Percentiles rank a stretch among this genome's conserved stretches.
These are phyloP conservation scores for Drosophila ananassae DNA, from an alignment of 1,140 invertebrate genomes.

Conservation along the genomic window DNA sequence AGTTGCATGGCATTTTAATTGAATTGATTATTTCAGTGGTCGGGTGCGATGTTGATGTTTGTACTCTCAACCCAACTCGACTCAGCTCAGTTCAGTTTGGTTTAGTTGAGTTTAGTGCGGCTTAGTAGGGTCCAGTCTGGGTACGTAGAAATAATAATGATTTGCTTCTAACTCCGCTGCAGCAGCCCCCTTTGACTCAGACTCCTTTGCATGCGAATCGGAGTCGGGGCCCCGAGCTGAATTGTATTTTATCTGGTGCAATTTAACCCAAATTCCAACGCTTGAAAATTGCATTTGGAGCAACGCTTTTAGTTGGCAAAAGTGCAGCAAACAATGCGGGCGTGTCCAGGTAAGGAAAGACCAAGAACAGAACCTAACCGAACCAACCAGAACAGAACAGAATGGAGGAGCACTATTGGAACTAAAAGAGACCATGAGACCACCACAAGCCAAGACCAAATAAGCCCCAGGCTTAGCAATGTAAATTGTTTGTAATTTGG, in stretches of 20 bases:
- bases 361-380: slow-evolving; percentile 17
- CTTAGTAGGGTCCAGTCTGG: slow-evolving; percentile 1
- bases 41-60: slow-evolving; percentile 77
- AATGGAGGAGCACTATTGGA: slow-evolving; percentile 1
- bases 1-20: slow-evolving; percentile 80
- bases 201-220: slow-evolving; percentile 42
- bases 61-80: slow-evolving; percentile 9
- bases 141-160: slow-evolving; percentile 61
- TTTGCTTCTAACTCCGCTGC: slow-evolving; percentile 42
- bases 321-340: slow-evolving; percentile 69
- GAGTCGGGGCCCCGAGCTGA: slow-evolving; percentile 49
- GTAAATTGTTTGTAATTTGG: slow-evolving; percentile 80
- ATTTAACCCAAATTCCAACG: slow-evolving; percentile 80
- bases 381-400: slow-evolving; percentile 3
- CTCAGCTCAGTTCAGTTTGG: not conserved
- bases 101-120: not conserved
- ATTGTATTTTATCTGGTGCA: slow-evolving; percentile 76
- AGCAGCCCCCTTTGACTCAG: slow-evolving; percentile 5
- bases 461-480: slow-evolving; percentile 56
- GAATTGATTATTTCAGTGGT: slow-evolving; percentile 79
- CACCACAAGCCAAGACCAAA: slow-evolving; percentile 43
- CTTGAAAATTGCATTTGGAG: slow-evolving; percentile 75
- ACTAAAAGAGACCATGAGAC: not conserved
- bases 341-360: slow-evolving; percentile 49
- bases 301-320: slow-evolving; percentile 53